Evolutionary conservation across 2,888 invertebrate species (phyloP).

Genomic region (Graphium colonna): DNA sequence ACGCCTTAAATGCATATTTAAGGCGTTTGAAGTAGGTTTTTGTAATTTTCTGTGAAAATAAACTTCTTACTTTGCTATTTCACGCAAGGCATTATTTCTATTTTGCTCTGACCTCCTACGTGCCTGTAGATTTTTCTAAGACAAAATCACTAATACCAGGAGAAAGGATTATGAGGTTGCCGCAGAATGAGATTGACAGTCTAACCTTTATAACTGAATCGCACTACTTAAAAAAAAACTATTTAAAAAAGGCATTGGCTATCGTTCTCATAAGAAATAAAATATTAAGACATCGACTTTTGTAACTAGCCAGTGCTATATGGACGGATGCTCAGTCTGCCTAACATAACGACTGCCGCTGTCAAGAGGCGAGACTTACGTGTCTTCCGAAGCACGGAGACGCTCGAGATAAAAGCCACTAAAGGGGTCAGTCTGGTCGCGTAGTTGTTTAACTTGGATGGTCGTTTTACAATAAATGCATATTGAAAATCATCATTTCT

Average conservation of each 20-base stretch:
- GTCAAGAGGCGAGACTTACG: constrained; percentile 12
- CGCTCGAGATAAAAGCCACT: constrained; percentile 19
- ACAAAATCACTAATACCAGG: too few species aligned
- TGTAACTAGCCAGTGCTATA: not conserved
- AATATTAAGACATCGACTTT: not conserved
- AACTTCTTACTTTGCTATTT: too few species aligned
- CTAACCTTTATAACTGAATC: too few species aligned
- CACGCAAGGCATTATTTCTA: too few species aligned
- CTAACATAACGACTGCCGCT: constrained; percentile 13
- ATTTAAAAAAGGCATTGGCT: not conserved
- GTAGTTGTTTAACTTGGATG: constrained; percentile 12
- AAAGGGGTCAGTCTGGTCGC: constrained; percentile 18
- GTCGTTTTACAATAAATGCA: constrained; percentile 11
- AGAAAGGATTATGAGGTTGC: too few species aligned
- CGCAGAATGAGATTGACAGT: too few species aligned
- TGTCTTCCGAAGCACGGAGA: constrained; percentile 16
- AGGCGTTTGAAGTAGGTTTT: too few species aligned
- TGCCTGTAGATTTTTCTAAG: not conserved
- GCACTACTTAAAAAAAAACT: not conserved
- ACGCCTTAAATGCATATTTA: too few species aligned
- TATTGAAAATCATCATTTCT: not conserved
- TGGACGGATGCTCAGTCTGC: not conserved
- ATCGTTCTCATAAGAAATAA: not conserved
- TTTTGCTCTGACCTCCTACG: too few species aligned
- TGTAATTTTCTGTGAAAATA: too few species aligned